Conservation (phyloP, 2,113 vertebrate genomes). For the Pachycephala philippinensis region DNA sequence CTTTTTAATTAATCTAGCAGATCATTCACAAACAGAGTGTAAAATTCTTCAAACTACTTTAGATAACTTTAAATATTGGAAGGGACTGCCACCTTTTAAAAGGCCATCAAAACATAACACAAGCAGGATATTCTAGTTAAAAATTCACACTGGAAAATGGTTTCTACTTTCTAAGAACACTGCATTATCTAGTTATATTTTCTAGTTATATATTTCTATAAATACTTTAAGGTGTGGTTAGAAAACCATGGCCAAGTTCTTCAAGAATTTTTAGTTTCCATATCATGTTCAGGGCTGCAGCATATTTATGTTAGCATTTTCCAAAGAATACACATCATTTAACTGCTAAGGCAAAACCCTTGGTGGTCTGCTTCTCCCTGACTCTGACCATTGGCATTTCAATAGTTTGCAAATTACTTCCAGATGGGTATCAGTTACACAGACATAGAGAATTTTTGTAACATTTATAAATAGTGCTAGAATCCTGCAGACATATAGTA, state of each 20-base stretch:
- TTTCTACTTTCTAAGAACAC: slow-evolving; percentile 34
- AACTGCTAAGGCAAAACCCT: slow-evolving; percentile 48
- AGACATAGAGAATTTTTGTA: slow-evolving; percentile 14
- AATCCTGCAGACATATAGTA: not conserved
- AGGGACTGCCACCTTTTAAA: not conserved
- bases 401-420: slow-evolving; percentile 68
- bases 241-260: slow-evolving; percentile 20
- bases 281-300: slow-evolving; percentile 17
- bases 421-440: slow-evolving; percentile 68
- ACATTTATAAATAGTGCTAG: slow-evolving; percentile 62
- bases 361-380: slow-evolving; percentile 47
- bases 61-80: not conserved
- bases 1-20: not conserved
- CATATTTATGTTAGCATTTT: slow-evolving; percentile 48
- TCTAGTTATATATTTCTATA: slow-evolving; percentile 25
- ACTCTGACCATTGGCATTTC: slow-evolving; percentile 35
- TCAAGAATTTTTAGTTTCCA: slow-evolving; percentile 41
- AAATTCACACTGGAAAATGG: not conserved
- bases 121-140: not conserved
- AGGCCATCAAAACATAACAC: not conserved
- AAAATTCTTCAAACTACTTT: not conserved
- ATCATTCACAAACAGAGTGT: not conserved
- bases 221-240: slow-evolving; percentile 28
- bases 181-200: slow-evolving; percentile 6
- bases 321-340: slow-evolving; percentile 60